phyloP scores from a whole-genome alignment of 2,113 vertebrate species.

The Vombatus ursinus region DNA sequence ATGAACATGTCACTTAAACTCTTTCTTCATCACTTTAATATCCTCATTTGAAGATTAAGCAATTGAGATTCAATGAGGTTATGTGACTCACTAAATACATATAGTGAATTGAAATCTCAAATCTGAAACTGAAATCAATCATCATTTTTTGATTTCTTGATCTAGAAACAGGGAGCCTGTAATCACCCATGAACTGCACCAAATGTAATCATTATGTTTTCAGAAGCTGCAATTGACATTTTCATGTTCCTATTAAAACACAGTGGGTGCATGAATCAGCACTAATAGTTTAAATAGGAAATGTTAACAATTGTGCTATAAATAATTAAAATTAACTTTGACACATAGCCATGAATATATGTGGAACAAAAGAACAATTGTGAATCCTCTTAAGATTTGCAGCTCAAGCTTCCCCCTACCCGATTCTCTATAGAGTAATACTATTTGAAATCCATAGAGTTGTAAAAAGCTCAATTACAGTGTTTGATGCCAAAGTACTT shows the following conservation, averaged over 20 bases:
- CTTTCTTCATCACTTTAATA: not conserved
- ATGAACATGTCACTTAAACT: too few species aligned
- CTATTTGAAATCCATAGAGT: not conserved
- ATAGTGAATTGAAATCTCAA: not conserved
- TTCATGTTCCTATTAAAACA: not conserved
- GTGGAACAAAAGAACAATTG: not conserved
- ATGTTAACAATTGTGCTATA: not conserved
- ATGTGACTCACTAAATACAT: not conserved
- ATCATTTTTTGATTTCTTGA: not conserved
- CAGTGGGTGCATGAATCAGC: not conserved
- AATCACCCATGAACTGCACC: not conserved
- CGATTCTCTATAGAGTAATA: not conserved
- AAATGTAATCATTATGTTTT: not conserved
- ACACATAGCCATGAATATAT: not conserved
- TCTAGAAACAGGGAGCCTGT: not conserved
- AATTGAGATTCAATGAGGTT: not conserved
- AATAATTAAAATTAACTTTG: not conserved
- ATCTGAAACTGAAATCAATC: not conserved
- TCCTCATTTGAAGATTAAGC: not conserved
- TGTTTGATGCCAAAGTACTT: not conserved
- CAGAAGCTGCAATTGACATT: not conserved
- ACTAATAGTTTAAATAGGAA: not conserved
- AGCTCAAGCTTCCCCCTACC: not conserved
- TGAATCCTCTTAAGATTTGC: not conserved
- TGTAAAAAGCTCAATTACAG: not conserved